These are phyloP conservation scores for Halictus quadricinctus DNA, from an alignment of 2,888 invertebrate species.

Conservation along the genomic window DNA sequence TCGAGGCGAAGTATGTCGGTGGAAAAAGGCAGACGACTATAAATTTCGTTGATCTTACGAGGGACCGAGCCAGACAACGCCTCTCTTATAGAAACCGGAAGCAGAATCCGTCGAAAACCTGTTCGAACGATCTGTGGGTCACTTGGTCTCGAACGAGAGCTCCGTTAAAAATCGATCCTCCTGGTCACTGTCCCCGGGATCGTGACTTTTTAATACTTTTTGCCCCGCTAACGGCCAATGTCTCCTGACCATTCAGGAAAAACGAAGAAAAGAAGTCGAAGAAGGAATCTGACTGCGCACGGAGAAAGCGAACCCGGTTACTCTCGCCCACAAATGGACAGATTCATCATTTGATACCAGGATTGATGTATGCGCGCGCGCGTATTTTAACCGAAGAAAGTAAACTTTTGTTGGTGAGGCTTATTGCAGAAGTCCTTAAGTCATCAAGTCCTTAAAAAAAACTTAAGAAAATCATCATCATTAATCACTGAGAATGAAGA, in stretches of 20 bases:
- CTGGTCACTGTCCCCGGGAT: background rate
- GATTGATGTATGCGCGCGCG: background rate
- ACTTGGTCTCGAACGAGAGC: background rate
- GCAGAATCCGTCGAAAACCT: slow-evolving; percentile 57
- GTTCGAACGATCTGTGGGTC: slow-evolving; percentile 54
- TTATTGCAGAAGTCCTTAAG: too few species aligned
- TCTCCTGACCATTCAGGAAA: background rate
- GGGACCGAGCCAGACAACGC: slow-evolving; percentile 4
- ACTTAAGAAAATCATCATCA: too few species aligned
- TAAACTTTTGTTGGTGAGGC: background rate
- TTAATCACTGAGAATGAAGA: too few species aligned
- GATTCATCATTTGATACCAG: background rate
- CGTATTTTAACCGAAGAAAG: background rate
- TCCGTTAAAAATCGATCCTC: background rate
- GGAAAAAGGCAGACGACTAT: background rate
- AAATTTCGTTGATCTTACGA: background rate
- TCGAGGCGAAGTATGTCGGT: background rate
- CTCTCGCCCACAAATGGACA: slow-evolving; percentile 27
- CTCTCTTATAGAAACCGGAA: slow-evolving; percentile 28
- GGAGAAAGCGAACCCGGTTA: slow-evolving; percentile 58
- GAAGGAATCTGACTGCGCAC: slow-evolving; percentile 38
- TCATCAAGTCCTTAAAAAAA: too few species aligned
- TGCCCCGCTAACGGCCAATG: background rate
- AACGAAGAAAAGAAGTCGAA: slow-evolving; percentile 20
- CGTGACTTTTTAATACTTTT: background rate